Conservation (phyloP, 2,113 vertebrate genomes). For the Hemichromis elongatus region DNA sequence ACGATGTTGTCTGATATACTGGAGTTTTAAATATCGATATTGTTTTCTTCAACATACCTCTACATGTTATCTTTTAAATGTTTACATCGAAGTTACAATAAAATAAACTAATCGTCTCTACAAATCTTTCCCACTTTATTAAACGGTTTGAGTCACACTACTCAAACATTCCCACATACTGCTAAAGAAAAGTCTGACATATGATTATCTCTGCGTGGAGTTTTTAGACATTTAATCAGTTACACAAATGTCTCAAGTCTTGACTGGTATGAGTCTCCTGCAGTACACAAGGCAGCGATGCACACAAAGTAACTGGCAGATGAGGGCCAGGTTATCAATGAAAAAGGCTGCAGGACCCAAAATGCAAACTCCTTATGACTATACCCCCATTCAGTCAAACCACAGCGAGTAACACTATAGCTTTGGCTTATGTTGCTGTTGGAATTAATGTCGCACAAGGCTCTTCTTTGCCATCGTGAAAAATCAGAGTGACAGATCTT, state of each 20-base stretch:
- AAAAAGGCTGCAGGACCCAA: not conserved
- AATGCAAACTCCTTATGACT: not conserved
- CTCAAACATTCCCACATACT: not conserved
- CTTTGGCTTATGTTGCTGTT: not conserved
- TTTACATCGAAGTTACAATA: not conserved
- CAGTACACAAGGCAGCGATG: not conserved
- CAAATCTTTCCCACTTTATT: not conserved
- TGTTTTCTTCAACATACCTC: rapidly evolving
- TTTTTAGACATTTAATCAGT: not conserved
- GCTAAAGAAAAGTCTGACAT: conserved; percentile 1
- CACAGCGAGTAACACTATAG: not conserved
- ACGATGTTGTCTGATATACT: not conserved
- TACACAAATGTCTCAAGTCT: not conserved
- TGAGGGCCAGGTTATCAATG: not conserved
- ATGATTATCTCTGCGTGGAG: not conserved
- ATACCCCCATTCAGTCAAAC: not conserved
- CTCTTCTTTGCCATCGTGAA: not conserved
- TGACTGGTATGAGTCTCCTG: too few relatives aligned
- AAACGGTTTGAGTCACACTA: not conserved
- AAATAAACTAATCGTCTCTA: not conserved
- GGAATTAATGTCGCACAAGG: not conserved
- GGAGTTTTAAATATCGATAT: not conserved
- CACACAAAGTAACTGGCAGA: conserved; percentile 20
- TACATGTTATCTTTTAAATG: not conserved
- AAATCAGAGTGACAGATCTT: not conserved